Conservation (phyloP, 2,888 invertebrate genomes). For the Smittia sp. region DNA sequence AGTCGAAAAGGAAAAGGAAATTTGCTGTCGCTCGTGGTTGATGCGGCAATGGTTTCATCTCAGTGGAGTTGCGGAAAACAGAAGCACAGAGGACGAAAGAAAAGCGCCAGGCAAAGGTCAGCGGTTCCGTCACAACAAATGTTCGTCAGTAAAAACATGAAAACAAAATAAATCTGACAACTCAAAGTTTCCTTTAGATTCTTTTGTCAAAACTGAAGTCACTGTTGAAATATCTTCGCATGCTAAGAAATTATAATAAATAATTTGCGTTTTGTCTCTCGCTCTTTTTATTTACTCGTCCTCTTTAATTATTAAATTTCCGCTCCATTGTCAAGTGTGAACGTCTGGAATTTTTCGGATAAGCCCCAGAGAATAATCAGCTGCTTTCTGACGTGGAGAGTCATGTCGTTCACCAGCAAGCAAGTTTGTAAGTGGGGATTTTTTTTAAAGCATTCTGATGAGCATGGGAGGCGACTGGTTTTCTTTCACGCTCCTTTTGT, state of each 20-base stretch:
- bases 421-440: no score
- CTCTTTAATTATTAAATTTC: slow-evolving; percentile 34
- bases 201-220: no score
- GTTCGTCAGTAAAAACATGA: no score
- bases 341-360: slow-evolving; percentile 21
- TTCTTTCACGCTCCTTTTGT: neutral
- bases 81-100: neutral
- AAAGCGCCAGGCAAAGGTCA: no score
- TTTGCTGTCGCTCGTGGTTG: neutral
- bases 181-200: no score
- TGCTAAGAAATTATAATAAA: slow-evolving; percentile 25
- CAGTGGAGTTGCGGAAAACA: neutral
- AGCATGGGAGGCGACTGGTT: neutral
- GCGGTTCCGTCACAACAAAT: no score
- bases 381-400: neutral
- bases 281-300: neutral
- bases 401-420: neutral
- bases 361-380: neutral
- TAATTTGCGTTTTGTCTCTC: slow-evolving; percentile 22
- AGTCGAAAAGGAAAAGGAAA: neutral
- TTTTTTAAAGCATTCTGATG: neutral
- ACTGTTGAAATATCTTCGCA: neutral
- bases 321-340: slow-evolving; percentile 10
- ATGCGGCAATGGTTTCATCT: neutral
- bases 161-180: no score